Evolutionary conservation across 2,113 vertebrate genomes (phyloP).

Genomic region (Erythrocebus patas): DNA sequence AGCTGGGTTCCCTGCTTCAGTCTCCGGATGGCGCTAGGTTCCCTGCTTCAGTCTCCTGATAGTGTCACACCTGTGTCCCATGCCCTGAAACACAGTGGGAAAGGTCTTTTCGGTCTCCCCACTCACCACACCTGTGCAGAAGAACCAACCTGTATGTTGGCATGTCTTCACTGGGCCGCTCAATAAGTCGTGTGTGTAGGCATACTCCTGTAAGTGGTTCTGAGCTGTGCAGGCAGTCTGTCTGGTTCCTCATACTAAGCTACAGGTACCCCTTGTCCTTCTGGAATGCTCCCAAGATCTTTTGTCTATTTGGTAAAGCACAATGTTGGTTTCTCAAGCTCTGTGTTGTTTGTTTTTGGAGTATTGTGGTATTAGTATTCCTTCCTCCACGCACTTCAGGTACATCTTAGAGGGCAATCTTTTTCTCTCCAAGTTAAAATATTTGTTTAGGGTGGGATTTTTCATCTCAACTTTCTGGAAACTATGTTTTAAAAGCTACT

Average conservation of each 20-base stretch:
- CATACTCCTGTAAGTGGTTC: neutral
- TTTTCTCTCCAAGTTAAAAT: constrained; percentile 17
- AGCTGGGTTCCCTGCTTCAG: neutral
- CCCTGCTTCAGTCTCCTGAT: too few relatives aligned
- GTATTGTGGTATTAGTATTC: neutral
- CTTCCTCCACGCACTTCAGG: neutral
- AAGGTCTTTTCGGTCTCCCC: neutral
- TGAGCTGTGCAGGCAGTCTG: neutral
- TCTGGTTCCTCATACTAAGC: neutral
- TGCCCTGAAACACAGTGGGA: neutral
- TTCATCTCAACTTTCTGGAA: constrained; percentile 36
- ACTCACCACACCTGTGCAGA: neutral
- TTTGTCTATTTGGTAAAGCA: constrained; percentile 6
- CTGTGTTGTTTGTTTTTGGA: constrained; percentile 31
- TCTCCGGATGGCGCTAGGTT: too few relatives aligned
- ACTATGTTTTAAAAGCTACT: constrained; percentile 28
- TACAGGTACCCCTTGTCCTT: constrained; percentile 33
- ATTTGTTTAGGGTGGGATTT: constrained; percentile 51
- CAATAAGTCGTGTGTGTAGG: neutral
- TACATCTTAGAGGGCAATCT: neutral
- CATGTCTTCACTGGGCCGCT: neutral
- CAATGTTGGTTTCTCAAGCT: neutral
- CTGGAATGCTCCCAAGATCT: constrained; percentile 17
- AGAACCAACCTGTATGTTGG: neutral
- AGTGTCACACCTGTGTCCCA: neutral